These are phyloP conservation scores for Sylvietta virens DNA, from an alignment of 2,113 vertebrate genomes.

Conservation along the genomic window DNA sequence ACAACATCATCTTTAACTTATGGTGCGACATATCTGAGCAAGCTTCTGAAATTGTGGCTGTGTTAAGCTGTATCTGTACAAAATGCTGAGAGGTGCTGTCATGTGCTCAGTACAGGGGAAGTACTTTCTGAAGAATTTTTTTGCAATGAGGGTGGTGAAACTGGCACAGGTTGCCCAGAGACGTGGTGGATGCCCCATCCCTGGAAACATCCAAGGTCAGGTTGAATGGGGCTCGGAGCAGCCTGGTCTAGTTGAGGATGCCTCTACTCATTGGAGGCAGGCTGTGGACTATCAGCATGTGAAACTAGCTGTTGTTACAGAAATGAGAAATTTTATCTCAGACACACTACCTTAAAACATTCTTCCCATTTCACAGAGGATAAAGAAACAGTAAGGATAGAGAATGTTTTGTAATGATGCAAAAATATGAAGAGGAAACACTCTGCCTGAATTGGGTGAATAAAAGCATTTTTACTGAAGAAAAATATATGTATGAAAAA, in stretches of 20 bases:
- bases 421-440: background rate
- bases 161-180: background rate
- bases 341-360: background rate
- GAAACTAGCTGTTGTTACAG: background rate
- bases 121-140: background rate
- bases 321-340: background rate
- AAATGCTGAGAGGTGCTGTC: background rate
- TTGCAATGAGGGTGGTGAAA: background rate
- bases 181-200: background rate
- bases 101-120: background rate
- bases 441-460: background rate
- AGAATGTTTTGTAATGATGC: background rate
- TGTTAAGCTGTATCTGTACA: background rate
- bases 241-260: background rate
- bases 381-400: background rate
- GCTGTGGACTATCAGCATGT: background rate
- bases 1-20: background rate
- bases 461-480: constrained; percentile 44
- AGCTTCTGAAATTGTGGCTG: background rate
- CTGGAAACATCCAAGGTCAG: background rate
- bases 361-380: background rate
- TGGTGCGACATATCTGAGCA: background rate
- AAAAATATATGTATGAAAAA: constrained; percentile 17
- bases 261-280: background rate
- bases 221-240: background rate